phyloP scores from a whole-genome alignment of 2,113 vertebrate genomes.

The Ammodytes marinus region DNA sequence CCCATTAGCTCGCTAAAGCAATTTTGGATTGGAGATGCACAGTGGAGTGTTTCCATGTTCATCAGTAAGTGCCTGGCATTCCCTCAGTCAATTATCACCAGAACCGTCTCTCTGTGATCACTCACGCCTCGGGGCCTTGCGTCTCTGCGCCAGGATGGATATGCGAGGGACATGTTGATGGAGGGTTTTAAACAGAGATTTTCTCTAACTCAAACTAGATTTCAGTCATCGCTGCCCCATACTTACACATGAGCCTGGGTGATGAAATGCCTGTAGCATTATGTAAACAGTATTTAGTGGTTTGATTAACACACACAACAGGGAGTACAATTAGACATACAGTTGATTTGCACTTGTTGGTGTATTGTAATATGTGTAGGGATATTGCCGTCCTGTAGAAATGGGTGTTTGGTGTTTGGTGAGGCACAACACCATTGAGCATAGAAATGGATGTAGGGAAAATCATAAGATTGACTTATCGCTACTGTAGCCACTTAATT shows the following conservation, averaged over 20 bases:
- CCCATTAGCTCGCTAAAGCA: slow-evolving; percentile 76
- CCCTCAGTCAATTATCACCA: slow-evolving; percentile 79
- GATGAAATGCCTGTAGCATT: neutral
- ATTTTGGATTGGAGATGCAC: slow-evolving; percentile 75
- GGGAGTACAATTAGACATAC: neutral
- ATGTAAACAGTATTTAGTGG: neutral
- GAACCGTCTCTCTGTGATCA: slow-evolving; percentile 73
- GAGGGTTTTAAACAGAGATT: slow-evolving; percentile 41
- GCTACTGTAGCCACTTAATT: too few species aligned
- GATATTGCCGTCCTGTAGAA: too few species aligned
- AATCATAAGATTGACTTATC: too few species aligned
- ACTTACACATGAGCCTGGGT: slow-evolving; percentile 12
- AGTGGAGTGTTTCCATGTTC: slow-evolving; percentile 76
- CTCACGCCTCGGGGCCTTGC: slow-evolving; percentile 56
- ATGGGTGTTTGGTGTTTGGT: too few species aligned
- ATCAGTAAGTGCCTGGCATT: slow-evolving; percentile 78
- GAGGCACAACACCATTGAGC: too few species aligned
- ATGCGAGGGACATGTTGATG: slow-evolving; percentile 56
- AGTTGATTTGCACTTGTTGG: too few species aligned
- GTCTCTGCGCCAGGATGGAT: slow-evolving; percentile 42
- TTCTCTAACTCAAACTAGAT: slow-evolving; percentile 20
- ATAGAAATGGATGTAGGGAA: too few species aligned
- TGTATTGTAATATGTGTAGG: too few species aligned
- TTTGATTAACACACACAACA: slow-evolving; percentile 6
- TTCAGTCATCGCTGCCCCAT: slow-evolving; percentile 35